These are phyloP conservation scores for Amphipyra berbera DNA, from an alignment of 2,888 invertebrate species.

Conservation along the genomic window DNA sequence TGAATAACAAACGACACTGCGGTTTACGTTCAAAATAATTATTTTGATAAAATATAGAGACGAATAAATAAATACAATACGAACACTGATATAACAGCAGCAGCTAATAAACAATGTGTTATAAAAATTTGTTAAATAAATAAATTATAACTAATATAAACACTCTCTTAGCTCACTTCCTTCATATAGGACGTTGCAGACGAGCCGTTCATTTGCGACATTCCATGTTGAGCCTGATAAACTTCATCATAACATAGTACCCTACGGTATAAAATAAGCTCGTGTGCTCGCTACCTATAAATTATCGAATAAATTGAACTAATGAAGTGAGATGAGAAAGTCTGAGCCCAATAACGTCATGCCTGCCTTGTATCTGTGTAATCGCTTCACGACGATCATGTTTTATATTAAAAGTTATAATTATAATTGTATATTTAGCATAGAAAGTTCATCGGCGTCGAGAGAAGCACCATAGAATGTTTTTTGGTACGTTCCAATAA, in stretches of 20 bases:
- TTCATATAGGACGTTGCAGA: constrained; percentile 50
- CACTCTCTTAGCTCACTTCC: constrained; percentile 76
- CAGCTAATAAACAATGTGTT: constrained; percentile 55
- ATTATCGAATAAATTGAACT: constrained; percentile 53
- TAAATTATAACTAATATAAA: constrained; percentile 61
- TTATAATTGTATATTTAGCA: constrained; percentile 83
- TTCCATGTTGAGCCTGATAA: constrained; percentile 33
- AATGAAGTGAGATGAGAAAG: constrained; percentile 77
- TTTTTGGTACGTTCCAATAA: constrained; percentile 86
- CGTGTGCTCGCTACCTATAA: constrained; percentile 54
- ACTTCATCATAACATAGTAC: constrained; percentile 40
- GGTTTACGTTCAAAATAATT: constrained; percentile 44
- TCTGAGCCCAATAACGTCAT: constrained; percentile 75
- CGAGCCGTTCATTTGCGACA: constrained; percentile 47
- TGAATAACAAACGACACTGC: constrained; percentile 48
- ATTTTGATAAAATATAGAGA: constrained; percentile 29
- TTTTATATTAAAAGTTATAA: constrained; percentile 77
- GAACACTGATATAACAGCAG: constrained; percentile 48
- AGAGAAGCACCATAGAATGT: constrained; percentile 85
- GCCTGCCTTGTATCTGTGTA: constrained; percentile 86
- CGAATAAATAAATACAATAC: constrained; percentile 33
- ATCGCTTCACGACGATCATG: constrained; percentile 81
- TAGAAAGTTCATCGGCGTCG: constrained; percentile 89
- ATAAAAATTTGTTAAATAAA: constrained; percentile 64
- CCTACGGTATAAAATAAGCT: constrained; percentile 40